Evolutionary conservation across 2,113 vertebrate species (phyloP), one percentile per base, ranked within the genome.

Genomic region (Lutjanus erythropterus): DNA sequence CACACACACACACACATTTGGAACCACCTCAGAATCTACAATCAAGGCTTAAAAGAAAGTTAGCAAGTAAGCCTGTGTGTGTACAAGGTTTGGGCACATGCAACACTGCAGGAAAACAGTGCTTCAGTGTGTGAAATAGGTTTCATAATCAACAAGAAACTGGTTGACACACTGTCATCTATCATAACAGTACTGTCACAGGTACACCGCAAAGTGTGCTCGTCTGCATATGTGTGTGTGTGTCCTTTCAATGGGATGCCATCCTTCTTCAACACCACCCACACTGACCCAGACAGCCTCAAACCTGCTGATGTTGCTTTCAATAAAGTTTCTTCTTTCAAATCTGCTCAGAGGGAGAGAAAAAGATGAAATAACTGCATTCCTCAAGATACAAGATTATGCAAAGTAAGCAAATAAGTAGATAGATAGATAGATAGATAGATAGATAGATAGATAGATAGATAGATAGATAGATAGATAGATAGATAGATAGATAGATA

Each of bases 131-230:
- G 76, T 83, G 78, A 81, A 86, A 81, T 71, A 88, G 80, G 90
- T 93, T 93, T 90, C 83, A 86, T 86, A 92, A 88, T 84, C 81
- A 87, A 84, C 86, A 88, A 85, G 86, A 88, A 89, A 85, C 82
- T 56, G 78, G 58, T 78, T 83, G 87, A 90, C 87, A 90, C 88
- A 68, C 72, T 80, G 61, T 88, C 84, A 86, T 87, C 74, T 86
- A 58, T 84, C 87, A 87, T 75, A 91, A 89, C 81, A 69, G 61
- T 59, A 46, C 68, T 88, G 83, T 87, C 74, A 82, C 83, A 89
- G 85, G 88, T 88, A 90, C 79, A 90, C 89, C 81, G n/a, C 87
- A 93, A 73, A 68, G 58, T 76, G 56, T 81, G 81, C 58, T 47
- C 21, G 47, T 65, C 15, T 81, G 78, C 56, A 50, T 41, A 9